Base-by-base conservation (phyloP, 2,113 vertebrate genomes). In the Xenus cinereus region DNA sequence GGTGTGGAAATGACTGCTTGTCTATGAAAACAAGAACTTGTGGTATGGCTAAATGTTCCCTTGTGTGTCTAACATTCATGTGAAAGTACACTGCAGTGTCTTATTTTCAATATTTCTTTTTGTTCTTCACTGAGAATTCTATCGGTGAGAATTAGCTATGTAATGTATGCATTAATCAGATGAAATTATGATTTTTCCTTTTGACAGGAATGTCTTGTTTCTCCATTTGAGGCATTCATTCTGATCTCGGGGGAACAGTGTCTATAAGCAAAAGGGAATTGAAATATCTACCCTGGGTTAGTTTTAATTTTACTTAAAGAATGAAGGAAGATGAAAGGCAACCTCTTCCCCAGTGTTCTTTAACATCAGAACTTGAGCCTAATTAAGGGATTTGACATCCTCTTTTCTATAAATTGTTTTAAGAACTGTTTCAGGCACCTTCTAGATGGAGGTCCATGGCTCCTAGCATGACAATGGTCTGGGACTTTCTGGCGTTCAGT, bases 11-110 rank as follows among this genome's bases (percentile, higher is more conserved):
- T 51, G 32, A 8, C 73, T 43, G 41, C 26, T 2, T 22, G 19
- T 11, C 54, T 63, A 1, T 26, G 28, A 69, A 46, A 41, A 33
- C 0, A 1, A 45, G 51, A 51, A 27, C 16, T 62, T 71, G 15
- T 13, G 27, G 33, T 14, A 22, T 14, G 53, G 30, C 18, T 73
- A 6, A 62, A 27, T 14, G 7, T 77, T 62, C 37, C 12, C 15
- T 35, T 18, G 9, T 24, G 0, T 41, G 45, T 12, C 14, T 68
- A 7, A 2, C 6, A 5, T 18, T 14, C 14, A 8, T 9, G 4
- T 68, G 20, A 20, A 69, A 32, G 7, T 32, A 37, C 22, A 19
- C 24, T 22, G 39, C 4, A 33, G 13, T 28, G n/a, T 19, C 33
- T 71, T 24, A 6, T 10, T 81, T 54, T 63, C 41, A 78, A 1